Evolutionary conservation across 2,797 vertebrate species (phyloP).

Genomic region (Tokudaia tokunoshimensis): DNA sequence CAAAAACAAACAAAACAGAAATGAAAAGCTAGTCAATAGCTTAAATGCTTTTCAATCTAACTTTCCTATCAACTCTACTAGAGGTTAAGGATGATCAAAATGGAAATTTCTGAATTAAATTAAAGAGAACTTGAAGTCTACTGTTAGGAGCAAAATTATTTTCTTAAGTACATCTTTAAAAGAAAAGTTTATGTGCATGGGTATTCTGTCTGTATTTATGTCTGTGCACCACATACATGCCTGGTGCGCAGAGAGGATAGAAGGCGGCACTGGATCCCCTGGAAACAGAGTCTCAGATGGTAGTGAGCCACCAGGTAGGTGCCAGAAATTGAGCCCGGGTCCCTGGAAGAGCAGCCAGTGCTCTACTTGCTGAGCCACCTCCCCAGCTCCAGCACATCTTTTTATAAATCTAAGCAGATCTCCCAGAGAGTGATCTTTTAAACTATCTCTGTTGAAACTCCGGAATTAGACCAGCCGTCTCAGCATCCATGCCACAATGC

Average conservation of each 20-base stretch:
- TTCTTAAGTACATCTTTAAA: neutral
- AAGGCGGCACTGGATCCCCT: neutral
- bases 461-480: neutral
- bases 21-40: neutral
- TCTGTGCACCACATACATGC: neutral
- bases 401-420: neutral
- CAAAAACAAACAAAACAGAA: conserved; percentile 32
- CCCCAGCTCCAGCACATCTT: neutral
- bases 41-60: conserved; percentile 7
- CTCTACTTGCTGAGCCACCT: neutral
- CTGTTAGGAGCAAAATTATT: neutral
- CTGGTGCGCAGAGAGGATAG: neutral
- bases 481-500: neutral
- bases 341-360: neutral
- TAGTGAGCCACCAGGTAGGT: neutral
- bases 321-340: neutral
- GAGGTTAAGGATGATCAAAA: neutral
- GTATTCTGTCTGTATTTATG: neutral
- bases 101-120: conserved; percentile 48
- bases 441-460: neutral
- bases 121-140: neutral
- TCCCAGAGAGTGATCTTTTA: neutral
- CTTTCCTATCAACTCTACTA: neutral
- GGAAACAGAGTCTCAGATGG: neutral
- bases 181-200: neutral